Evolutionary conservation across 1,140 invertebrate genomes (phyloP).

Genomic region (Drosophila sulfurigaster): DNA sequence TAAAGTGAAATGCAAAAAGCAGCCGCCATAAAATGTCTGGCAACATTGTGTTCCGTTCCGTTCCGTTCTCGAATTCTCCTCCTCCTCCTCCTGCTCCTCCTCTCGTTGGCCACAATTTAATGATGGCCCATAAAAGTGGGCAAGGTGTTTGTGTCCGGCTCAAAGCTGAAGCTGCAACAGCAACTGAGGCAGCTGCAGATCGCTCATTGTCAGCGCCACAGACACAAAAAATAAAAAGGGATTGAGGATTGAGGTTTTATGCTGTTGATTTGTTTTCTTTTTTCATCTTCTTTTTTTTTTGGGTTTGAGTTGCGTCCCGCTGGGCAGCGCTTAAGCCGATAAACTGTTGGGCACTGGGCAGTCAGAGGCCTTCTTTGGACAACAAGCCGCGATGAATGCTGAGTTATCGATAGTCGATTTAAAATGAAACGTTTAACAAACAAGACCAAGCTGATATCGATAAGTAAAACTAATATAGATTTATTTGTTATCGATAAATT

Average conservation of each 20-base stretch:
- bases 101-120: constrained; percentile 25
- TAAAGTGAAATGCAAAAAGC: constrained; percentile 79
- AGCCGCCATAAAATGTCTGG: constrained; percentile 51
- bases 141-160: constrained; percentile 66
- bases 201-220: constrained; percentile 56
- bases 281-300: not conserved
- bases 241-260: constrained; percentile 19
- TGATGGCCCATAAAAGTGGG: constrained; percentile 68
- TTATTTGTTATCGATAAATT: no score
- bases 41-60: constrained; percentile 59
- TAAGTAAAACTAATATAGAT: not conserved
- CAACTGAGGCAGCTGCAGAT: constrained; percentile 52
- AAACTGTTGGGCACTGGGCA: constrained; percentile 34
- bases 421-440: not conserved
- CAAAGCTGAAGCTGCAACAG: constrained; percentile 32
- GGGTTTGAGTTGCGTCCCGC: constrained; percentile 51
- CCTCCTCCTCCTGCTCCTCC: not conserved
- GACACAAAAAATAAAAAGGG: constrained; percentile 8
- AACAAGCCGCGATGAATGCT: no score
- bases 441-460: not conserved
- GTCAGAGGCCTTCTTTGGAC: not conserved
- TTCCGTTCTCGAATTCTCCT: not conserved
- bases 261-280: no score
- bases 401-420: constrained; percentile 5
- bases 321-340: constrained; percentile 55